Evolutionary conservation across 2,888 invertebrate species (phyloP).

Genomic region (Parnassius mnemosyne): DNA sequence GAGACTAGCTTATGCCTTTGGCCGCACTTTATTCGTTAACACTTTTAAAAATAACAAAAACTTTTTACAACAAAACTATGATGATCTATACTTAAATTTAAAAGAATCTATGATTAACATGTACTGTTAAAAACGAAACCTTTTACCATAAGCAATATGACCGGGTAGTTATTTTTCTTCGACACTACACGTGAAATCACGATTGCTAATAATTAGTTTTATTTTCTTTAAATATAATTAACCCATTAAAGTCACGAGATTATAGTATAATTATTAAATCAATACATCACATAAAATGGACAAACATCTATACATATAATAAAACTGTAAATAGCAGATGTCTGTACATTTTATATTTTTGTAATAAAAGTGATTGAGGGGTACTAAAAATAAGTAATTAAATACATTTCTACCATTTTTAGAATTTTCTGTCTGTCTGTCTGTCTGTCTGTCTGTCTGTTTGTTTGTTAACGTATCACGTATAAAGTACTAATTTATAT

Average conservation of each 20-base stretch:
- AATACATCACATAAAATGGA: conserved; percentile 15
- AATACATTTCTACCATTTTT: too few relatives aligned
- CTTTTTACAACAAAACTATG: conserved; percentile 3
- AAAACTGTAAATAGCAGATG: too few relatives aligned
- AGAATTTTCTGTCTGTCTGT: too few relatives aligned
- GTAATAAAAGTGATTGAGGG: too few relatives aligned
- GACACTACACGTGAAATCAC: conserved; percentile 1
- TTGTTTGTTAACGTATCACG: too few relatives aligned
- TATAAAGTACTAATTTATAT: too few relatives aligned
- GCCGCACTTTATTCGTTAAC: conserved; percentile 2
- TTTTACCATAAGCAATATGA: conserved; percentile 26
- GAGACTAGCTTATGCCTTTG: conserved; percentile 12
- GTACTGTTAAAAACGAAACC: background rate
- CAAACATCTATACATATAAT: too few relatives aligned
- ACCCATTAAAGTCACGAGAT: conserved; percentile 5
- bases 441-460: too few relatives aligned
- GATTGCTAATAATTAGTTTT: background rate
- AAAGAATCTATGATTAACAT: background rate
- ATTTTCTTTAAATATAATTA: conserved; percentile 14
- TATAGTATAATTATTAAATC: conserved; percentile 10
- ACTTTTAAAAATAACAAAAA: background rate
- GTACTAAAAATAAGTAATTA: too few relatives aligned
- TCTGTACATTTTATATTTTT: too few relatives aligned
- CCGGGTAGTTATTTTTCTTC: conserved; percentile 7
- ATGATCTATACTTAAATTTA: background rate